Evolutionary conservation across 2,888 invertebrate genomes (phyloP).

Genomic region (Scaeva pyrastri): DNA sequence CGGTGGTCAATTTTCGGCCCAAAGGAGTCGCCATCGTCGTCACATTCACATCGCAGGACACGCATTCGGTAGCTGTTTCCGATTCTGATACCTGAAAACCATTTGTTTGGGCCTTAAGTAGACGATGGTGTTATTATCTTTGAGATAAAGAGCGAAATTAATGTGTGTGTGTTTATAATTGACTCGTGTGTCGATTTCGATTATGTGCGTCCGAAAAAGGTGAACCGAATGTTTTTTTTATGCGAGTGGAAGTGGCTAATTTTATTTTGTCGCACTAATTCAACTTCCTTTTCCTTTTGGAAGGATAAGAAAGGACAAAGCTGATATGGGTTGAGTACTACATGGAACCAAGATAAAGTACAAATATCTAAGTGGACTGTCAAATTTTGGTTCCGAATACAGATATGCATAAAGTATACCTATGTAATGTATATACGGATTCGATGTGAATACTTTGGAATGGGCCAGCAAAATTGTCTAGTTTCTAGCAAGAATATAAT

Average conservation of each 20-base stretch:
- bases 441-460: no score
- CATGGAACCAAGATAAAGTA: background rate
- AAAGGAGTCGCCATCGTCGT: no score
- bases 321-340: no score
- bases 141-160: constrained; percentile 18
- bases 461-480: no score
- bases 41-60: constrained; percentile 10
- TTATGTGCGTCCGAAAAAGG: constrained; percentile 24
- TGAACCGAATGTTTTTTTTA: constrained; percentile 22
- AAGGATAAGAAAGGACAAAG: background rate
- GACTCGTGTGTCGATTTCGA: constrained; percentile 23
- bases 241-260: constrained; percentile 26
- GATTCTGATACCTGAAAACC: constrained; percentile 51
- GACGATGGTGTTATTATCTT: constrained; percentile 67
- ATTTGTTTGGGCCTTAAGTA: constrained; percentile 65
- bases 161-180: background rate
- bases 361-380: background rate
- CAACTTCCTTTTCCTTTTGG: constrained; percentile 5
- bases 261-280: constrained; percentile 27
- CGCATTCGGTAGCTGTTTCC: constrained; percentile 70
- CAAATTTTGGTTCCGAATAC: no score
- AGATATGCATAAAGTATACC: no score
- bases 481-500: no score
- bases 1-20: constrained; percentile 56
- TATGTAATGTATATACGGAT: no score